Evolutionary conservation across 2,888 invertebrate genomes (phyloP), one percentile per base, ranked within the genome.

Genomic region (Mamestra brassicae): DNA sequence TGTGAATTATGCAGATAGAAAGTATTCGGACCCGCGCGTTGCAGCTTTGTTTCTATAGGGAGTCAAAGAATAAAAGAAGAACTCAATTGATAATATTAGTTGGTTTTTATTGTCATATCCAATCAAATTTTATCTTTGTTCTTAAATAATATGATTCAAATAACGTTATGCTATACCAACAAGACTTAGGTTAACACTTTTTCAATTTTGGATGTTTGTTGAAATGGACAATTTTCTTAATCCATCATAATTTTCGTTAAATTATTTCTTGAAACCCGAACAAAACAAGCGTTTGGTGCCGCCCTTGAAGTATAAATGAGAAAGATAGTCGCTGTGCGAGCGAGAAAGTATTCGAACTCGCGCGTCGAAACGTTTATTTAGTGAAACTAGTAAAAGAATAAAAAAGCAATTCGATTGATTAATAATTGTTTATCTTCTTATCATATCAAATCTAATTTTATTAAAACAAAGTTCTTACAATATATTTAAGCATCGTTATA

Each of bases 321-420:
- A 45, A 7, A 58, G 45, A 67, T 67, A 55, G 55, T 68, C 34
- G 17, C 13, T 47, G 57, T 47, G 5, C 0, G 67, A 68, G 67
- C 36, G 67, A 58, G 58, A 45, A 36, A 68, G 47, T 47, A 68
- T 68, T 68, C 47, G 68, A 8, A 47, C 13, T n/a, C 13, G 34
- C 36, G n/a, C 57, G 57, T 34, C 13, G 11, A 11, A 1, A 26
- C n/a, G 7, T 52, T 52, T 52, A 6, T 52, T 7, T 52, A 7
- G 17, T 17, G 52, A 17, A 5, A 17, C 52, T 17, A 17, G 52
- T 45, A 8, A 45, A 45, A 45, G 8, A 8, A 45, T n/a, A 52
- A n/a, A 52, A 52, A 1, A 52, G n/a, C n/a, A 52, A 6, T 1
- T 52, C 6, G 4, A 52, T 4, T 47, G 4, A 4, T 47, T 13